Base-by-base conservation (phyloP, 2,888 invertebrate species). In the Drosophila kuntzei region DNA sequence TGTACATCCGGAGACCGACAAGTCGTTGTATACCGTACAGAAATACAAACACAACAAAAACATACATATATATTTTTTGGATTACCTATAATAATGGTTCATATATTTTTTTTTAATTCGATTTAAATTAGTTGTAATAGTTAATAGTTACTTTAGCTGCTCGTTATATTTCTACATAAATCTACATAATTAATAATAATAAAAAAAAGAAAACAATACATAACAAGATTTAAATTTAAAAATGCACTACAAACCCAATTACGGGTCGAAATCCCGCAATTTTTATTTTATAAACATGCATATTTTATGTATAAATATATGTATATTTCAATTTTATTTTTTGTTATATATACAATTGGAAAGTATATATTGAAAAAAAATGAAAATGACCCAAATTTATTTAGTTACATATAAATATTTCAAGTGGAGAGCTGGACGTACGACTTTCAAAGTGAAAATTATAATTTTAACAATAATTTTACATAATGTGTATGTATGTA, bases 141-240 rank as follows among this genome's bases (percentile, higher is more conserved):
- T 70, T 86, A 86, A 83, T 80, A 77, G 77, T 77, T 68, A 76
- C 58, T 78, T 74, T 79, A 85, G 69, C 74, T 75, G 68, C 63
- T 82, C 77, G 76, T 76, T 77, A 78, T 53, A 66, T 84, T 41
- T 79, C 76, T 54, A 75, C 47, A 44, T 71, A 39, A 29, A 54
- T 16, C 22, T 36, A 50, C 14, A 47, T 1, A 58, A 60, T 18
- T 57, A 16, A 53, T 37, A 41, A 14, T 29, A 16, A 34, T 34
- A 44, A 14, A 27, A 27, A 25, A 44, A 34, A 60, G 8, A 49
- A 14, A 32, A 32, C 12, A 12, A 12, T 4, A 32, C 4, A 32
- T 32, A n/a, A 34, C n/a, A 34, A 27, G 9, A 51, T 14, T 44
- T 44, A 22, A 14, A 14, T 43, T 36, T 36, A 16, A 32, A 54